Evolutionary conservation across 2,888 invertebrate genomes (phyloP), one percentile per base, ranked within the genome.

Genomic region (Catotricha subobsoleta): DNA sequence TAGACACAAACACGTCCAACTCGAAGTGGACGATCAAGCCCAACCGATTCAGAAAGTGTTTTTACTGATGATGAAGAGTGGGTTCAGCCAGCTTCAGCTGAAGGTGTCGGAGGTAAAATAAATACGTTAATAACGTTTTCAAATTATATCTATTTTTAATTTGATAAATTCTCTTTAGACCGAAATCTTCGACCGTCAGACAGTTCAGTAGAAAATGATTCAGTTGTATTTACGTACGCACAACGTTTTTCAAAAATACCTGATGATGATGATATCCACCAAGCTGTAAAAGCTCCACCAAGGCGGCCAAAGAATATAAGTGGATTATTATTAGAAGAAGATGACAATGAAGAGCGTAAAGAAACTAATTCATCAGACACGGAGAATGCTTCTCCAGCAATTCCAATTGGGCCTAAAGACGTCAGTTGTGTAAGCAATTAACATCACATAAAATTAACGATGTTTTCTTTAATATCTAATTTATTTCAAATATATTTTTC

Each of bases 61-160:
- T 75, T 76, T 47, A 76, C 75, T 7, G 77, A 78, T 50, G 77
- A 78, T 47, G 76, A 76, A 51, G 76, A 76, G 52, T 76, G 72
- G 69, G 58, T 65, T 3, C 64, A 67, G 48, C 68, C 71, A 18
- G 57, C 46, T 45, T 50, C 56, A 53, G 51, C 46, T 44, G 40
- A 59, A 49, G 59, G 56, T 51, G 21, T 19, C 8, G 35, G 35
- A 21, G 35, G 35, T 35, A 20, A 3, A 5, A 29, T 29, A 6
- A n/a, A 29, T 13, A 12, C 7, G n/a, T 29, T n/a, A 8, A n/a
- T 29, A 29, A 12, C 7, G 13, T 10, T 13, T 29, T 29, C 10
- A 29, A 29, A 29, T n/a, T n/a, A n/a, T n/a, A n/a, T n/a, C n/a
- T n/a, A n/a, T n/a, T 31, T 31, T 16, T 31, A 7, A 15, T 45